These are phyloP conservation scores for Indicator maculatus DNA, from an alignment of 2,113 vertebrate species.

Conservation along the genomic window DNA sequence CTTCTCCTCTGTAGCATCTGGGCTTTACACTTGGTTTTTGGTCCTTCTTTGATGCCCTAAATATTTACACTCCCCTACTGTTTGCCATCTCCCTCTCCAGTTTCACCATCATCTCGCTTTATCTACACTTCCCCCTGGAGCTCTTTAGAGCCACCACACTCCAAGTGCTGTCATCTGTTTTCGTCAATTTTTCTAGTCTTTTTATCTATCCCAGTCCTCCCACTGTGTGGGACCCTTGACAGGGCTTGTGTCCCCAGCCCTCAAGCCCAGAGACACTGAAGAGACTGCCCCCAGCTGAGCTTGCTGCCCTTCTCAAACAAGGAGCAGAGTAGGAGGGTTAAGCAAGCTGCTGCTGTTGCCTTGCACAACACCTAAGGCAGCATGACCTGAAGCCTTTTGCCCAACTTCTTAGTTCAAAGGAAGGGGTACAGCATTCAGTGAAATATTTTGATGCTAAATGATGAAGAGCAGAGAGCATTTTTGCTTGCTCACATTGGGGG, in stretches of 20 bases:
- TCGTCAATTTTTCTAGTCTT: neutral
- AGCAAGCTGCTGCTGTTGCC: neutral
- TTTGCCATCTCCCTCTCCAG: neutral
- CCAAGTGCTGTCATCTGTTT: neutral
- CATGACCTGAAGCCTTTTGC: neutral
- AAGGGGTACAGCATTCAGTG: neutral
- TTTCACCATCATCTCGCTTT: neutral
- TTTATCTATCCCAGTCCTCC: rapidly evolving
- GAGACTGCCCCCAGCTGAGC: neutral
- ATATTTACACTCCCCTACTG: rapidly evolving
- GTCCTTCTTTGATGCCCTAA: neutral
- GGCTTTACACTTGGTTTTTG: neutral
- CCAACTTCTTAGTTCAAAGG: neutral
- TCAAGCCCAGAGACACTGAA: neutral
- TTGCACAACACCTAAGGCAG: rapidly evolving
- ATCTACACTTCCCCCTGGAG: neutral
- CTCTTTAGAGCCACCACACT: neutral
- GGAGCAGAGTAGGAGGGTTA: neutral
- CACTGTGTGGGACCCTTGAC: rapidly evolving
- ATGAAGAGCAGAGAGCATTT: neutral
- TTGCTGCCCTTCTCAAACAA: neutral
- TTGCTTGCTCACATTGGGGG: neutral
- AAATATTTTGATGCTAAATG: neutral
- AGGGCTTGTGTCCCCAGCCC: neutral
- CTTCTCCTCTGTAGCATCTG: neutral